Conservation (phyloP, 2,113 vertebrate genomes). For the Chrysochloris asiatica region DNA sequence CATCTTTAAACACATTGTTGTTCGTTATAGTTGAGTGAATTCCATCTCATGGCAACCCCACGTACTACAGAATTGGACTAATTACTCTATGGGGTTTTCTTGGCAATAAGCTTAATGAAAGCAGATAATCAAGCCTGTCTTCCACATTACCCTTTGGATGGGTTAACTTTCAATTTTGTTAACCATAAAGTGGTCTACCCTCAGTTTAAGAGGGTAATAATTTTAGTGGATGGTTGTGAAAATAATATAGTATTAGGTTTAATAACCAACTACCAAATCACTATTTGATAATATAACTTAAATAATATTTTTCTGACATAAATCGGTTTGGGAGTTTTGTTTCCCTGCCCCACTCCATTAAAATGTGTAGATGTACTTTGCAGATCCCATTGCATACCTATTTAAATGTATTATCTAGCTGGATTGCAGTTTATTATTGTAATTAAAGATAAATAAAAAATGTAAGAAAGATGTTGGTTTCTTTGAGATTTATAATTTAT, state of each 20-base stretch:
- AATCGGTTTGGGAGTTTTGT: not conserved
- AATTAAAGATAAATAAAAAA: constrained; percentile 19
- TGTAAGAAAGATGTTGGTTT: not conserved
- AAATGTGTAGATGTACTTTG: constrained; percentile 17
- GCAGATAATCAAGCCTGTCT: too few species aligned
- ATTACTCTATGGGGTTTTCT: not conserved
- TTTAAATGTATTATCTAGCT: not conserved
- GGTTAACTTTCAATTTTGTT: too few species aligned
- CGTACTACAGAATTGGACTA: not conserved
- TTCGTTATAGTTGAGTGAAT: not conserved
- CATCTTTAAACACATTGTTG: constrained; percentile 24
- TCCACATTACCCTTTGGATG: too few species aligned
- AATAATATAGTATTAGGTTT: not conserved
- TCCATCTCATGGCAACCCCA: not conserved
- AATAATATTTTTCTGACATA: constrained; percentile 18
- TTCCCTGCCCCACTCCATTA: not conserved
- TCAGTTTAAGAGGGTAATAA: too few species aligned
- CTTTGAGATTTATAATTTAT: not conserved
- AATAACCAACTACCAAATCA: not conserved
- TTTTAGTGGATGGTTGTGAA: constrained; percentile 36
- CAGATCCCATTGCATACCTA: not conserved
- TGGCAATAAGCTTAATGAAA: not conserved
- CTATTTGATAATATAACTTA: not conserved
- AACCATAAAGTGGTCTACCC: too few species aligned
- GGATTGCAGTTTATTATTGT: not conserved